Evolutionary conservation across 2,888 invertebrate species (phyloP).

Genomic region (Lapara coniferarum): DNA sequence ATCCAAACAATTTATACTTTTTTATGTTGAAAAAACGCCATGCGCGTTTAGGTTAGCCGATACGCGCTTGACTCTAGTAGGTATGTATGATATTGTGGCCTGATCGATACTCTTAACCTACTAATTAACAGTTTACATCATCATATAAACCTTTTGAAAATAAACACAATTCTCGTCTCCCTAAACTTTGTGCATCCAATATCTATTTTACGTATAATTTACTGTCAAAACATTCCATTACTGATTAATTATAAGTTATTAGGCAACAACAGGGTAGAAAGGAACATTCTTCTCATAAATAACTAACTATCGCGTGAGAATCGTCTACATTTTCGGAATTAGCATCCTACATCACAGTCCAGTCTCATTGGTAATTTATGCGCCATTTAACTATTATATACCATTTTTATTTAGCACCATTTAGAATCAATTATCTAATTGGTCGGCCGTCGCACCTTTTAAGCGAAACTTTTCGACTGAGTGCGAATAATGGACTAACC

Average conservation of each 20-base stretch:
- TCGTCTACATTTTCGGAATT: conserved; percentile 48
- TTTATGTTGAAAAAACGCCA: too few relatives aligned
- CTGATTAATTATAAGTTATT: not conserved
- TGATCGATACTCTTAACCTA: too few relatives aligned
- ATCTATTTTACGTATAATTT: not conserved
- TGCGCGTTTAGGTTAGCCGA: too few relatives aligned
- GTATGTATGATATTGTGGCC: too few relatives aligned
- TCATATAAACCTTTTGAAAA: not conserved
- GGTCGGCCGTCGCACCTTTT: conserved; percentile 35
- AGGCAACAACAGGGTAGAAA: conserved; percentile 25
- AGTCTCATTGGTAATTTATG: conserved; percentile 50
- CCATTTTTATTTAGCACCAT: conserved; percentile 42
- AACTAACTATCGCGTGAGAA: conserved; percentile 54
- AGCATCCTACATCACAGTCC: conserved; percentile 49
- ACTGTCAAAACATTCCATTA: not conserved
- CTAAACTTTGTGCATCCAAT: not conserved
- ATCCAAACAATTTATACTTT: too few relatives aligned
- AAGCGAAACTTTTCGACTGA: conserved; percentile 31
- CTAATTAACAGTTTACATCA: not conserved
- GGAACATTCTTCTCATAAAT: conserved; percentile 42
- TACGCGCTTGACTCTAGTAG: too few relatives aligned
- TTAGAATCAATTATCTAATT: conserved; percentile 60
- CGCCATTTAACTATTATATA: conserved; percentile 32
- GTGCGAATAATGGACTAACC: conserved; percentile 20
- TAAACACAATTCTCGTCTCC: not conserved